Conservation (phyloP, 2,797 vertebrate genomes). For the Mormyrus hasselquistii region DNA sequence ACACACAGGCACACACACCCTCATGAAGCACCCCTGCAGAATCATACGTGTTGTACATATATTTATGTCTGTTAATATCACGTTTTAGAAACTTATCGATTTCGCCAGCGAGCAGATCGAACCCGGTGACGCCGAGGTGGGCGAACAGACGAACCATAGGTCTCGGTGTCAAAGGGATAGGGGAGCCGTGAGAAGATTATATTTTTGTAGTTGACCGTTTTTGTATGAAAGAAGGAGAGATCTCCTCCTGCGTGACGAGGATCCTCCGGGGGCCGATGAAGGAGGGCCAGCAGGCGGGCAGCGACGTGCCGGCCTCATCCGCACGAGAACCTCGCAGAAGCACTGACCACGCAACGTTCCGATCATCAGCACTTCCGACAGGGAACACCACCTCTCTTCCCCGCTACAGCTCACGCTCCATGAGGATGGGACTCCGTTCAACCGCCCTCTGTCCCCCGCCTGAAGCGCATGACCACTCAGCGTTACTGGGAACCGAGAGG, state of each 20-base stretch:
- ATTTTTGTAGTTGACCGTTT: constrained; percentile 65
- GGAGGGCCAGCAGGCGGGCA: constrained; percentile 35
- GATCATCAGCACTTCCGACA: constrained; percentile 68
- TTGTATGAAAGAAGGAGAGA: constrained; percentile 60
- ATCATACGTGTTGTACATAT: constrained; percentile 52
- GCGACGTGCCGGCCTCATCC: constrained; percentile 33
- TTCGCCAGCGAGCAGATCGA: constrained; percentile 27
- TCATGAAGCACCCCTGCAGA: constrained; percentile 43
- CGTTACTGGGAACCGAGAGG: not conserved
- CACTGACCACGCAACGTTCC: constrained; percentile 52
- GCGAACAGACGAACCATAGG: constrained; percentile 6
- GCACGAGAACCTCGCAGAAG: constrained; percentile 46
- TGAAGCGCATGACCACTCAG: not conserved
- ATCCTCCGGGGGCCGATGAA: constrained; percentile 49
- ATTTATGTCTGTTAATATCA: constrained; percentile 67
- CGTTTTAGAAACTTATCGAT: constrained; percentile 46
- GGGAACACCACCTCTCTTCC: constrained; percentile 32
- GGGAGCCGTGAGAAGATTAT: constrained; percentile 58
- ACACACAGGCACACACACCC: constrained; percentile 43
- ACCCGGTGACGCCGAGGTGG: constrained; percentile 28
- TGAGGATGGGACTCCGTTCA: not conserved
- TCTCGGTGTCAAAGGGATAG: constrained; percentile 46
- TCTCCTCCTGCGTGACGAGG: constrained; percentile 55
- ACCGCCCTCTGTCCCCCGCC: not conserved
- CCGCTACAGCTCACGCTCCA: constrained; percentile 19